phyloP scores from a whole-genome alignment of 2,797 vertebrate genomes.

The Monodelphis domestica region DNA sequence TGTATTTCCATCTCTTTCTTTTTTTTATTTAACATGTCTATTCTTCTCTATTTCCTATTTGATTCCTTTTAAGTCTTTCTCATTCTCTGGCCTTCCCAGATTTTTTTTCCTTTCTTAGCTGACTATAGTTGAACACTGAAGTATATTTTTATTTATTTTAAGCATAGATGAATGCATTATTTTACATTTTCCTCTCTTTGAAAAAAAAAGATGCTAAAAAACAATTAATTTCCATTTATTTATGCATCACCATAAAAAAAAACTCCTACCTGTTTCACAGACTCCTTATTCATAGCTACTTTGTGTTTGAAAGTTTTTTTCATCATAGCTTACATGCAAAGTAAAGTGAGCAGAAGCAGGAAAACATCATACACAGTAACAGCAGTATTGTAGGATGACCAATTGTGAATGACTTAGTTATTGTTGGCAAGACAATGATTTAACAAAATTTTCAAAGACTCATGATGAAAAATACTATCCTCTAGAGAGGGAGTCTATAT shows the following conservation, averaged over 20 bases:
- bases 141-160: neutral
- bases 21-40: neutral
- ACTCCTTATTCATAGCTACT: neutral
- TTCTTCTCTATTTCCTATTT: neutral
- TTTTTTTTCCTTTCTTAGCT: neutral
- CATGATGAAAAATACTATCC: too few species aligned
- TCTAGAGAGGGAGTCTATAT: too few species aligned
- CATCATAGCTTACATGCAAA: too few species aligned
- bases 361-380: too few species aligned
- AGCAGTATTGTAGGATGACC: too few species aligned
- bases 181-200: neutral
- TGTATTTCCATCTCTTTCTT: neutral
- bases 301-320: neutral
- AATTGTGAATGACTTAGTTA: too few species aligned
- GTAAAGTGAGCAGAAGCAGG: too few species aligned
- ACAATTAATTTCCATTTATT: neutral
- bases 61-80: neutral
- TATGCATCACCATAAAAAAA: neutral
- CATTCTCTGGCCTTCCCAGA: neutral
- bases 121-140: neutral
- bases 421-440: too few species aligned
- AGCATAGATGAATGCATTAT: neutral
- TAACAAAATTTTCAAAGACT: too few species aligned
- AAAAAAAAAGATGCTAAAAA: neutral
- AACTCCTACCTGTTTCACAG: neutral